These are phyloP conservation scores for Drosophila phalerata DNA, from an alignment of 2,888 invertebrate genomes.

Conservation along the genomic window DNA sequence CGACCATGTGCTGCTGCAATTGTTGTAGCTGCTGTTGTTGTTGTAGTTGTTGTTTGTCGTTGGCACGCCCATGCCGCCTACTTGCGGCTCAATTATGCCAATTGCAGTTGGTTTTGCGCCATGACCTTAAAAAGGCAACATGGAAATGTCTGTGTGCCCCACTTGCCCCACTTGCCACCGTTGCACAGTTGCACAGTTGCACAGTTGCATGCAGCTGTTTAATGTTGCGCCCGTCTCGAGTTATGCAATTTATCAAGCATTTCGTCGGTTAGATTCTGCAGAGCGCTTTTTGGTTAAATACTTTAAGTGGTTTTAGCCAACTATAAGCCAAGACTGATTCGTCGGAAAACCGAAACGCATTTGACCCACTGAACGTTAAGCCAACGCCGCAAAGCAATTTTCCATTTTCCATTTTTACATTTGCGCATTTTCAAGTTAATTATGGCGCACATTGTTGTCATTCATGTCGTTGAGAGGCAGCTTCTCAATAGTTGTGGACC, in stretches of 20 bases:
- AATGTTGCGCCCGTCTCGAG: constrained; percentile 60
- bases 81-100: constrained; percentile 76
- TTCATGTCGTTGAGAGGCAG: constrained; percentile 45
- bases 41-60: constrained; percentile 16
- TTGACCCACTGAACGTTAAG: constrained; percentile 65
- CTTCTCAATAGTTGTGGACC: not conserved
- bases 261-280: constrained; percentile 17
- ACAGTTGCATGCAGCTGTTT: constrained; percentile 66
- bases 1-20: constrained; percentile 8
- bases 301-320: constrained; percentile 80
- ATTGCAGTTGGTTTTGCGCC: constrained; percentile 72
- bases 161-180: constrained; percentile 36
- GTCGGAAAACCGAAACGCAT: constrained; percentile 48
- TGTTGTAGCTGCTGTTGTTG: not conserved
- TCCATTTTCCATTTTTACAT: constrained; percentile 33
- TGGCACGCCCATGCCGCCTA: constrained; percentile 50
- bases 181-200: constrained; percentile 3
- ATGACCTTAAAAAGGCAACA: constrained; percentile 82
- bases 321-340: constrained; percentile 60
- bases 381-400: constrained; percentile 24
- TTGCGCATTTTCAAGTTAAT: constrained; percentile 67
- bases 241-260: constrained; percentile 68
- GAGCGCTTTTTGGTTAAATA: constrained; percentile 62
- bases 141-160: constrained; percentile 69
- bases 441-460: constrained; percentile 71